Percentiles rank a stretch among this genome's conserved stretches.
These are phyloP conservation scores for Kryptolebias marmoratus DNA, from an alignment of 2,113 vertebrate genomes.

Conservation along the genomic window DNA sequence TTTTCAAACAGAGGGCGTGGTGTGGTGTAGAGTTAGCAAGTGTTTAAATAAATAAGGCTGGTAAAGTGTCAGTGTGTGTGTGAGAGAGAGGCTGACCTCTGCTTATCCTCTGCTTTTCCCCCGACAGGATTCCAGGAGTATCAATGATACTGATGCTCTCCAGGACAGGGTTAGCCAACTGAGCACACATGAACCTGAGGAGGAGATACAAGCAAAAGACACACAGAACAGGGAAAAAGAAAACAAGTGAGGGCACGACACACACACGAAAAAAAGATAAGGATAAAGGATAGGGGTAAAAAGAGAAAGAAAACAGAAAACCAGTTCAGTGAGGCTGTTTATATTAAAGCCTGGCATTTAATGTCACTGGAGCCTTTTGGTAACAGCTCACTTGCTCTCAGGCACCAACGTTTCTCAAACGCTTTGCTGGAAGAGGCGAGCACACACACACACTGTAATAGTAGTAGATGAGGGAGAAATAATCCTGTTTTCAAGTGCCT, in stretches of 20 bases:
- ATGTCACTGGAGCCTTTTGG: slow-evolving; percentile 15
- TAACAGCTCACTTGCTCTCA: not conserved
- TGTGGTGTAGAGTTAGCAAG: not conserved
- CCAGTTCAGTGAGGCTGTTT: slow-evolving; percentile 51
- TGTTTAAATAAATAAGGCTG: not conserved
- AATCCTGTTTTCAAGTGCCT: not conserved
- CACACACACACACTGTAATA: too few species aligned
- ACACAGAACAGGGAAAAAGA: not conserved
- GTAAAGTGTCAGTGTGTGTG: not conserved
- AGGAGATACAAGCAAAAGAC: not conserved
- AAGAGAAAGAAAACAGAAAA: slow-evolving; percentile 29
- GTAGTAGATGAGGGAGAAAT: too few species aligned
- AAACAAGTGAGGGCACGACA: not conserved
- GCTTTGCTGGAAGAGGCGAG: not conserved
- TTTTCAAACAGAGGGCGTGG: slow-evolving; percentile 15
- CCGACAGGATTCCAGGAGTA: slow-evolving; percentile 89
- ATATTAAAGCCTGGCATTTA: slow-evolving; percentile 43
- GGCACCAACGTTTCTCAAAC: not conserved
- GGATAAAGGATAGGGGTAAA: not conserved
- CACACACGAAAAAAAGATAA: not conserved
- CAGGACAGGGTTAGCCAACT: slow-evolving; percentile 90
- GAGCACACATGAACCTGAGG: slow-evolving; percentile 91
- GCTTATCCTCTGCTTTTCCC: slow-evolving; percentile 87
- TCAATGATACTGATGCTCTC: slow-evolving; percentile 96
- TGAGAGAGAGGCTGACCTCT: slow-evolving; percentile 79